Conservation (phyloP, 1,140 invertebrate species). For the Papilio machaon region DNA sequence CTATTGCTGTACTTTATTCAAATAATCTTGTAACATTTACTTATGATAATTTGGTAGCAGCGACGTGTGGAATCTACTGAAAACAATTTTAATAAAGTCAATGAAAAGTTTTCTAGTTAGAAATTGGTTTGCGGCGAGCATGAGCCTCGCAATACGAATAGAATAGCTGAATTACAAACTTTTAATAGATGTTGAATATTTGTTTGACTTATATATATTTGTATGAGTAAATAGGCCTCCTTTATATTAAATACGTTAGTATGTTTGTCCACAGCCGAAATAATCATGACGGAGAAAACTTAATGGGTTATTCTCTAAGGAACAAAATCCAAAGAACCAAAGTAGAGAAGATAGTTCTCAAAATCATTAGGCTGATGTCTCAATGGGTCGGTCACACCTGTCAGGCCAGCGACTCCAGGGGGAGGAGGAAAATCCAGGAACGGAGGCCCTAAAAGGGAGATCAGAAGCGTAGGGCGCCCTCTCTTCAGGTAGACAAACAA, state of each 20-base stretch:
- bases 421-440: too few relatives aligned
- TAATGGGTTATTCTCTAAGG: too few relatives aligned
- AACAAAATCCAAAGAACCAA: too few relatives aligned
- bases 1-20: neutral
- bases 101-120: conserved; percentile 18
- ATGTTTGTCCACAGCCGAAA: neutral
- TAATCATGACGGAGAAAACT: too few relatives aligned
- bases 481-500: too few relatives aligned
- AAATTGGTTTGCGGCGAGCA: neutral
- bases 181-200: conserved; percentile 16
- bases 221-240: neutral
- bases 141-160: neutral
- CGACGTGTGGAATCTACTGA: conserved; percentile 9
- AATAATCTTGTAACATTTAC: conserved; percentile 10
- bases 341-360: too few relatives aligned
- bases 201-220: neutral
- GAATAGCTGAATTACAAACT: conserved; percentile 18
- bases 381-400: too few relatives aligned
- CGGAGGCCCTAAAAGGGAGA: too few relatives aligned
- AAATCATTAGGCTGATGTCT: too few relatives aligned
- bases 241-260: neutral
- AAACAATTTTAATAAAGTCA: conserved; percentile 27
- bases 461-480: too few relatives aligned
- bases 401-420: too few relatives aligned
- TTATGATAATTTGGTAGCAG: conserved; percentile 10